A percentile compares a stretch with the other conserved stretches of the same genome.
Evolutionary conservation across 2,113 vertebrate species (phyloP).

Genomic region (Gallinago media): DNA sequence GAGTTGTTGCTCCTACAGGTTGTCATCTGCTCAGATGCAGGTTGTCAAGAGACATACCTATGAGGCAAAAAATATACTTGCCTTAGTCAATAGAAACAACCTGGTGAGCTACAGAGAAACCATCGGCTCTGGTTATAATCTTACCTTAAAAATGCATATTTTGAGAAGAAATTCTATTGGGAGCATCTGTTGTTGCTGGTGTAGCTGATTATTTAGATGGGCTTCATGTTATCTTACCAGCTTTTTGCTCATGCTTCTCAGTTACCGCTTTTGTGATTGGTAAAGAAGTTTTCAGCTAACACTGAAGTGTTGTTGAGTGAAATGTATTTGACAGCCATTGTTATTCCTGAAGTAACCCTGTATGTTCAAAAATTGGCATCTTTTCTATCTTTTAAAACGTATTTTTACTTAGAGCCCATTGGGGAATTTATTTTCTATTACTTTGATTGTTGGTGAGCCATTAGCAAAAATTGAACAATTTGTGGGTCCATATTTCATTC

Average conservation of each 20-base stretch:
- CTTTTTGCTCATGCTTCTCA: neutral
- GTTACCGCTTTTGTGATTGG: neutral
- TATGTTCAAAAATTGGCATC: neutral
- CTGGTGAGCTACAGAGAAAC: neutral
- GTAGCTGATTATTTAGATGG: neutral
- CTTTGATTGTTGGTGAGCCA: conserved; percentile 32
- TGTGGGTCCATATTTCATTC: neutral
- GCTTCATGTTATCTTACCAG: neutral
- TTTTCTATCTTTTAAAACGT: conserved; percentile 52
- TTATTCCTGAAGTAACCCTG: conserved; percentile 21
- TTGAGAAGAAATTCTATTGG: neutral
- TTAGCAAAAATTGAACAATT: conserved; percentile 34
- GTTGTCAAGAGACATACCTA: neutral
- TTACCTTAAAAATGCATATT: neutral
- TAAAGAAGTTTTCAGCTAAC: neutral
- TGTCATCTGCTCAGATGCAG: neutral
- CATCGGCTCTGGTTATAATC: neutral
- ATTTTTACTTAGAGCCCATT: conserved; percentile 33
- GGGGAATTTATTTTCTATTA: conserved; percentile 43
- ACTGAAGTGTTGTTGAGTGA: neutral
- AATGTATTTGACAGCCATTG: conserved; percentile 21
- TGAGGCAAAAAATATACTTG: neutral
- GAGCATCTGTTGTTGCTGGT: neutral
- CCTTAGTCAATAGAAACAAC: neutral
- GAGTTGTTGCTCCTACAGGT: neutral